phyloP scores from a whole-genome alignment of 1,140 invertebrate genomes.

The Spodoptera frugiperda region DNA sequence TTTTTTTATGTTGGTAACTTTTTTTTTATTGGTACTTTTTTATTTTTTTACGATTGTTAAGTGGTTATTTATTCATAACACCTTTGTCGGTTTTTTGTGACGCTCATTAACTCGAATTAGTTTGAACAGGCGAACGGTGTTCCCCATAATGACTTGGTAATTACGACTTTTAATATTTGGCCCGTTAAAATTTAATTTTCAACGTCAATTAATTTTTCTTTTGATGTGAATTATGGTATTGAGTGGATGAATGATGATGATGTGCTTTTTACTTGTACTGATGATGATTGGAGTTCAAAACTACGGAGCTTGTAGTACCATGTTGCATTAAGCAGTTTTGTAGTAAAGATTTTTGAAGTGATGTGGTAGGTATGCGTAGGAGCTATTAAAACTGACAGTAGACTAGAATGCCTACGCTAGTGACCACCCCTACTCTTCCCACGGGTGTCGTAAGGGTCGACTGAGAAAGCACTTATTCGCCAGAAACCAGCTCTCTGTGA shows the following conservation, averaged over 20 bases:
- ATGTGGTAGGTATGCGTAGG: too few relatives aligned
- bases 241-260: not conserved
- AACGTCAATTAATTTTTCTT: not conserved
- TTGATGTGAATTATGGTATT: slow-evolving; percentile 5
- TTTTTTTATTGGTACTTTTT: slow-evolving; percentile 35
- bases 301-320: too few relatives aligned
- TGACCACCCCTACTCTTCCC: too few relatives aligned
- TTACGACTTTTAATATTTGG: slow-evolving; percentile 56
- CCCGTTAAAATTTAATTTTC: slow-evolving; percentile 49
- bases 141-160: slow-evolving; percentile 58
- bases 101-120: slow-evolving; percentile 71
- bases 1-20: slow-evolving; percentile 54
- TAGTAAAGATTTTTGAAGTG: too few relatives aligned
- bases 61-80: slow-evolving; percentile 79
- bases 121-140: slow-evolving; percentile 48
- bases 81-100: slow-evolving; percentile 76
- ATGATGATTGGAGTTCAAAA: too few relatives aligned
- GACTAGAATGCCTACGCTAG: too few relatives aligned
- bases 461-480: too few relatives aligned
- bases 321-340: too few relatives aligned
- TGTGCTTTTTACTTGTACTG: not conserved
- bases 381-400: too few relatives aligned
- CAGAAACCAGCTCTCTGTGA: too few relatives aligned
- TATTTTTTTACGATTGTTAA: slow-evolving; percentile 66
- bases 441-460: too few relatives aligned